Base-by-base conservation (phyloP, 1,140 invertebrate species). In the Uloborus diversus region DNA sequence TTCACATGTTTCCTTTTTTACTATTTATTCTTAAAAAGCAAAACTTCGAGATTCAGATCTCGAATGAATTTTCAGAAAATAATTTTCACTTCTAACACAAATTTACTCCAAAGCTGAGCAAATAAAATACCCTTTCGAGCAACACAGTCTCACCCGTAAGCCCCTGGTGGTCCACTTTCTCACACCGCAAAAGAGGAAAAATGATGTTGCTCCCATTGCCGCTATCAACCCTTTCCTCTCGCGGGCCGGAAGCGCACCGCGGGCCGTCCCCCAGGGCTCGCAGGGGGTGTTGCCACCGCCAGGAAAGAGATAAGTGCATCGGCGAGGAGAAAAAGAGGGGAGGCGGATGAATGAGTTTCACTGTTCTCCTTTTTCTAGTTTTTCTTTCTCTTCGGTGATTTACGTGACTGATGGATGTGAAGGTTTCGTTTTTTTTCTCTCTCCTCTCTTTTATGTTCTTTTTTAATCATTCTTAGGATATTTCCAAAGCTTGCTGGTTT, bases 151-250 rank as follows among this genome's bases (percentile, higher is more conserved):
- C 42, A 25, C 27, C 11, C 49, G 25, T 49, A 32, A 51, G 42
- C 17, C 20, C 17, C 65, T 68, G 65, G 51, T 68, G 65, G 65
- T 37, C 51, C 65, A 68, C 42, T 51, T 28, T 68, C 30, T 35
- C 65, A 30, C 27, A 70, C n/a, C 11, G 57, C 27, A 70, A 56
- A 56, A 28, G 51, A 35, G 32, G 25, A 57, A 70, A 70, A 70
- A 70, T 70, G 66, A 33, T 57, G 17, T 57, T 70, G 66, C 49
- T 30, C 66, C 14, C 49, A 57, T 70, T 70, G 51, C 66, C 5
- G 66, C 30, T 70, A 70, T 70, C 66, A 70, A 70, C 66, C 66
- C 66, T 70, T 70, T 33, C 66, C 66, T 37, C 17, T 42, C 9
- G 37, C 37, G 17, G 37, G 37, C 37, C 37, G 37, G 37, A 42